phyloP scores from a whole-genome alignment of 2,797 vertebrate species.

The Intellagama lesueurii region DNA sequence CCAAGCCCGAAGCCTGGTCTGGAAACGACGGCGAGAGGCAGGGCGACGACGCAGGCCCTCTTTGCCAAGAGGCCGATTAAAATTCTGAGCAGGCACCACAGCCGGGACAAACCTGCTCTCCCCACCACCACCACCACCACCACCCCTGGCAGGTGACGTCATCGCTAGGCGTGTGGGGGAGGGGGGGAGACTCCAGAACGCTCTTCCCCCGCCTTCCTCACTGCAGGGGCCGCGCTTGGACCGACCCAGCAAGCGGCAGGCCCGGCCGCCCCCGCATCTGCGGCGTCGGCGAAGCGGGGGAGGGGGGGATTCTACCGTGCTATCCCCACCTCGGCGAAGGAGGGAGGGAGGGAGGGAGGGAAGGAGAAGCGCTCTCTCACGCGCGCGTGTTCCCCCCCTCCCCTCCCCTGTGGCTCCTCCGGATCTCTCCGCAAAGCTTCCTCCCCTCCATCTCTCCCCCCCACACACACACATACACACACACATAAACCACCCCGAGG shows the following conservation, averaged over 20 bases:
- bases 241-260: constrained; percentile 17
- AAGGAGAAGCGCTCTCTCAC: constrained; percentile 43
- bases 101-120: constrained; percentile 38
- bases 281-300: constrained; percentile 44
- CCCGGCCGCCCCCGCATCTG: constrained; percentile 38
- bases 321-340: constrained; percentile 64
- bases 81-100: not conserved
- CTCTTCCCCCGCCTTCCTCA: constrained; percentile 32
- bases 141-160: constrained; percentile 56
- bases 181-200: constrained; percentile 30
- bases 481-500: not conserved
- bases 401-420: constrained; percentile 13
- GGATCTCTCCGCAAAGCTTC: constrained; percentile 10
- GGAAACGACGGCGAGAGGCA: not conserved
- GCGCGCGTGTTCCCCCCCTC: not conserved
- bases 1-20: not conserved
- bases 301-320: constrained; percentile 48
- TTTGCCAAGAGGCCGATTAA: not conserved
- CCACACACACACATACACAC: too few relatives aligned
- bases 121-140: not conserved
- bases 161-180: constrained; percentile 42
- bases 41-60: not conserved
- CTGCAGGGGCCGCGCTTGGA: constrained; percentile 45
- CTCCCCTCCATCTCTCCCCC: not conserved
- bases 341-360: constrained; percentile 1